Evolutionary conservation across 2,113 vertebrate genomes (phyloP).

Genomic region (Tetrax tetrax): DNA sequence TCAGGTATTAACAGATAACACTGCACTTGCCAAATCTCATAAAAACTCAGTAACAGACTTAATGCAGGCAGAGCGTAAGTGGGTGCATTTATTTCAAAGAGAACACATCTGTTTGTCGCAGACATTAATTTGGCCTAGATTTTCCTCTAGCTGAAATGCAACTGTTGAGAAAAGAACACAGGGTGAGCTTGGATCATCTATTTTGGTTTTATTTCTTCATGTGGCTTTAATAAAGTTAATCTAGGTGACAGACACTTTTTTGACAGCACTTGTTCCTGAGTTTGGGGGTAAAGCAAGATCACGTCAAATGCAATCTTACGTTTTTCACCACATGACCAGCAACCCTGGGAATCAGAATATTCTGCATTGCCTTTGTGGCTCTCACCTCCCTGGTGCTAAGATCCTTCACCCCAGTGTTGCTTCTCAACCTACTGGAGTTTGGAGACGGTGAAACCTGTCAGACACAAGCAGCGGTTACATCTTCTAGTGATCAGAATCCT

Average conservation of each 20-base stretch:
- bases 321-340: background rate
- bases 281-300: background rate
- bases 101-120: background rate
- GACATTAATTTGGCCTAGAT: background rate
- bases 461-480: background rate
- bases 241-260: background rate
- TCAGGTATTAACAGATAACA: constrained; percentile 56
- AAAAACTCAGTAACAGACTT: constrained; percentile 1
- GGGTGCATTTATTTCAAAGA: background rate
- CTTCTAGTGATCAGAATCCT: background rate
- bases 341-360: background rate
- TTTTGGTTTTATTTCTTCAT: background rate
- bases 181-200: background rate
- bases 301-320: background rate
- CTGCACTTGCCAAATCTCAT: constrained; percentile 41
- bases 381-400: background rate
- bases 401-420: background rate
- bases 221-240: background rate
- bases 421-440: background rate
- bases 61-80: background rate
- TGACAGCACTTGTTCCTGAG: background rate
- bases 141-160: background rate
- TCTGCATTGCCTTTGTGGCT: background rate
- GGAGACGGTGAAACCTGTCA: background rate
- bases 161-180: background rate